Conservation (phyloP, 2,797 vertebrate genomes). For the Enteromius trimaculatus region DNA sequence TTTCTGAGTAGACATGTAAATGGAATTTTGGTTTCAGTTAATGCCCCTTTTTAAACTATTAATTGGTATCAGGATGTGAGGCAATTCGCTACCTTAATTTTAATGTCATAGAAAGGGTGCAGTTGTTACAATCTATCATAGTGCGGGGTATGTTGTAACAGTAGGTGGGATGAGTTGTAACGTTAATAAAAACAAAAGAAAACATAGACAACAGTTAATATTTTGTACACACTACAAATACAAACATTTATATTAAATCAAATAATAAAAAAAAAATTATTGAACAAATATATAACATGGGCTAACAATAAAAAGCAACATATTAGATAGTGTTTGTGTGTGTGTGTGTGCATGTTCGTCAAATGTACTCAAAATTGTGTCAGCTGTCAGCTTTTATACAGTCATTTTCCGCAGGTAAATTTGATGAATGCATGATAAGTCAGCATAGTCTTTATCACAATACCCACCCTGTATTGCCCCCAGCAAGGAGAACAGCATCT, state of each 20-base stretch:
- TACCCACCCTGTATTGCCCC: constrained; percentile 24
- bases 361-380: not conserved
- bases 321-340: not conserved
- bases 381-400: not conserved
- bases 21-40: not conserved
- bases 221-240: not conserved
- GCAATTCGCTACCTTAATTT: too few species aligned
- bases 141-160: not conserved
- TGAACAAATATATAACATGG: too few species aligned
- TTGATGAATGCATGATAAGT: not conserved
- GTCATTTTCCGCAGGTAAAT: not conserved
- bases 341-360: not conserved
- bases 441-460: not conserved
- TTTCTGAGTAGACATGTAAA: too few species aligned
- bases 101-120: not conserved
- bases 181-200: too few species aligned
- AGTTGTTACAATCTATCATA: not conserved
- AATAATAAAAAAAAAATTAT: too few species aligned
- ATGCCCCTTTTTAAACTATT: not conserved
- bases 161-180: not conserved
- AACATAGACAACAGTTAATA: not conserved
- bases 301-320: not conserved
- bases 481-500: constrained; percentile 39
- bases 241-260: not conserved
- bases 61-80: not conserved